Percentiles rank a stretch among this genome's conserved stretches.
Evolutionary conservation across 2,113 vertebrate species (phyloP).

Genomic region (Microtus ochrogaster): DNA sequence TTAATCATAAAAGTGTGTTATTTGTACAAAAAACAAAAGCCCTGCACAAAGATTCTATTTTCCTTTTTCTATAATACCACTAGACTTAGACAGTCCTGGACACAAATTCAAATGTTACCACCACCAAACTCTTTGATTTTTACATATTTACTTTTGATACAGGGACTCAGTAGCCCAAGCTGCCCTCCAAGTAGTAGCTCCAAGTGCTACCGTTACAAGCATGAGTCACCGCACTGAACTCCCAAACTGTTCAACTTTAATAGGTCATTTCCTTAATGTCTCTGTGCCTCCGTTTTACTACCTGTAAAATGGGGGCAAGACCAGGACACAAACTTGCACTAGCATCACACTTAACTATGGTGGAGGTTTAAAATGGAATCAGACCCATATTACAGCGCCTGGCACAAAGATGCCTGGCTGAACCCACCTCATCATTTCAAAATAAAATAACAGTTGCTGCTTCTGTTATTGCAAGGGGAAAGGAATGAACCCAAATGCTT

Average conservation of each 20-base stretch:
- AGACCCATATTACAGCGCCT: neutral
- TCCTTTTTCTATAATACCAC: neutral
- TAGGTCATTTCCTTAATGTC: neutral
- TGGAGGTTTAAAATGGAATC: neutral
- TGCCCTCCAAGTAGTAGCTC: neutral
- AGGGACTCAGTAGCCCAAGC: neutral
- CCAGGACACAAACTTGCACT: neutral
- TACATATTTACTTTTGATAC: neutral
- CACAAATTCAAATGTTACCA: neutral
- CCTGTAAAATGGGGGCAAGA: neutral
- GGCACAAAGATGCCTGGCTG: neutral
- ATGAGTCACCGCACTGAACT: neutral
- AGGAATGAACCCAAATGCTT: slow-evolving; percentile 8
- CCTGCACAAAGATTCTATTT: neutral
- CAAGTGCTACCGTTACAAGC: neutral
- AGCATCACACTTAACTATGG: neutral
- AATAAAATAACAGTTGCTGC: neutral
- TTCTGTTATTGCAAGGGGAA: neutral
- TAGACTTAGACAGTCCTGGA: neutral
- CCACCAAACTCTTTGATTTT: neutral
- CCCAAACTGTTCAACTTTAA: neutral
- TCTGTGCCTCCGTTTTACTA: slow-evolving; percentile 6
- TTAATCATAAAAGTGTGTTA: neutral
- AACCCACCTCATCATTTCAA: neutral
- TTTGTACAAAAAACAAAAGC: neutral